Evolutionary conservation across 2,888 invertebrate genomes (phyloP).

Genomic region (Caenorhabditis angaria): DNA sequence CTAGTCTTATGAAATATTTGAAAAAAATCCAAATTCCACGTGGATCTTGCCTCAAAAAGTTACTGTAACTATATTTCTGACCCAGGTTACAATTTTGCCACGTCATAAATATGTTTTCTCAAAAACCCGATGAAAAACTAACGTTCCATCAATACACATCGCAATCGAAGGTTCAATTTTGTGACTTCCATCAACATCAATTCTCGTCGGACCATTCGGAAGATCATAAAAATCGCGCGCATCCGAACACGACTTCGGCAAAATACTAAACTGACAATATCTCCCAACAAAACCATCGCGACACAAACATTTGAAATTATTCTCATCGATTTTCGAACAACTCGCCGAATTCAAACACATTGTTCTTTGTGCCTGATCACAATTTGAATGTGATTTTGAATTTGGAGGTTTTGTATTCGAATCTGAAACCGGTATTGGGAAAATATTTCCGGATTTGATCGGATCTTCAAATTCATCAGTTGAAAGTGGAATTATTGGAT

Average conservation of each 20-base stretch:
- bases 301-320: conserved; percentile 54
- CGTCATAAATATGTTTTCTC: too few relatives aligned
- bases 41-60: too few relatives aligned
- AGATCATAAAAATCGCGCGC: conserved; percentile 53
- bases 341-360: conserved; percentile 55
- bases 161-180: conserved; percentile 52
- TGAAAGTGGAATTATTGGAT: conserved; percentile 19
- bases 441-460: conserved; percentile 21
- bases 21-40: too few relatives aligned
- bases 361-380: conserved; percentile 47
- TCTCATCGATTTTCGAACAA: conserved; percentile 27
- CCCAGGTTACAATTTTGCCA: too few relatives aligned
- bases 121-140: conserved; percentile 6
- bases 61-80: too few relatives aligned
- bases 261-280: conserved; percentile 65
- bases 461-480: not conserved
- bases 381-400: conserved; percentile 10
- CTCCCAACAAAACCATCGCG: conserved; percentile 56
- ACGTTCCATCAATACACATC: conserved; percentile 48
- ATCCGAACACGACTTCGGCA: conserved; percentile 64
- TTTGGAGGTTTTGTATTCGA: not conserved
- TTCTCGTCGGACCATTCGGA: conserved; percentile 57
- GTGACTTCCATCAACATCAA: conserved; percentile 66
- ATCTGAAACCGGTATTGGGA: conserved; percentile 26
- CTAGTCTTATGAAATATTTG: too few relatives aligned